Evolutionary conservation across 2,888 invertebrate species (phyloP).

Genomic region (Amphipoea oculea): DNA sequence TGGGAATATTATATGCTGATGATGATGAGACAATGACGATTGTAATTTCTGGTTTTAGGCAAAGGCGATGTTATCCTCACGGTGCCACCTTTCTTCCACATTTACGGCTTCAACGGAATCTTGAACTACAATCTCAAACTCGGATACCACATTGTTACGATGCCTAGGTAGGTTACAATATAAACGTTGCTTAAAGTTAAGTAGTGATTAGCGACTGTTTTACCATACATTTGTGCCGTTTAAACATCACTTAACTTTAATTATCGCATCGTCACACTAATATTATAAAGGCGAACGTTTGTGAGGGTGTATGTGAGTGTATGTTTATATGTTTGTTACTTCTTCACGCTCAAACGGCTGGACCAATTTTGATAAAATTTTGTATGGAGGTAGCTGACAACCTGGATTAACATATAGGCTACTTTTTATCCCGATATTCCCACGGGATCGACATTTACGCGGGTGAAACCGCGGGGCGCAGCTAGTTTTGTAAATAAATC

Average conservation of each 20-base stretch:
- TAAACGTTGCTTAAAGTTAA: not conserved
- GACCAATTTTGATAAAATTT: no score
- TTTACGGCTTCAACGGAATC: constrained; percentile 93
- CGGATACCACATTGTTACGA: constrained; percentile 92
- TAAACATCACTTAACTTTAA: not conserved
- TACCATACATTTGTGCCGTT: not conserved
- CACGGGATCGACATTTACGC: no score
- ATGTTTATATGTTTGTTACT: no score
- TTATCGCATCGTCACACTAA: not conserved
- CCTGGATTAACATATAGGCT: no score
- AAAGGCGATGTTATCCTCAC: constrained; percentile 90
- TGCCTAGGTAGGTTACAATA: constrained; percentile 89
- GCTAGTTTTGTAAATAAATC: not conserved
- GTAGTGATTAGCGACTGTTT: not conserved
- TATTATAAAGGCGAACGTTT: no score
- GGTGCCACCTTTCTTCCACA: constrained; percentile 95
- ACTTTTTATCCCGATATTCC: no score
- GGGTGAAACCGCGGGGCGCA: no score
- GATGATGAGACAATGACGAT: not conserved
- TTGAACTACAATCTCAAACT: constrained; percentile 91
- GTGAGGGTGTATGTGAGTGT: no score
- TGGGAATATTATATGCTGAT: not conserved
- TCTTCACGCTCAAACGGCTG: no score
- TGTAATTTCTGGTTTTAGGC: constrained; percentile 72
- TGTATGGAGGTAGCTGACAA: no score